Conservation (phyloP, 1,140 invertebrate species). For the Leptopilina boulardi region DNA sequence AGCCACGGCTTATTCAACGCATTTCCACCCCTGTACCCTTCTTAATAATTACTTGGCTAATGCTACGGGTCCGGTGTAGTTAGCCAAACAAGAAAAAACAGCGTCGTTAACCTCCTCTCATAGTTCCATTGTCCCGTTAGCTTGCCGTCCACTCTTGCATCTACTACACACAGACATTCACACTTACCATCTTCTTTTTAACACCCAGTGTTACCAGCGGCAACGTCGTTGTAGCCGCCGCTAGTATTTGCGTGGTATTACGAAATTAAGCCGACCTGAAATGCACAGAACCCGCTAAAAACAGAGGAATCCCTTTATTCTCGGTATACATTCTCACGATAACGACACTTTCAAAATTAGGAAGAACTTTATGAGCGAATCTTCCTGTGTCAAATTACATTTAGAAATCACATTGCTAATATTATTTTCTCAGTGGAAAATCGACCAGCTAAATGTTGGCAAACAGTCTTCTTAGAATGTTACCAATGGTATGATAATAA, state of each 20-base stretch:
- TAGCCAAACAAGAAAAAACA: constrained; percentile 61
- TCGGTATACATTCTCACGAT: neutral
- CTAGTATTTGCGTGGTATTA: constrained; percentile 58
- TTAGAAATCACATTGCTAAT: neutral
- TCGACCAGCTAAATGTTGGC: neutral
- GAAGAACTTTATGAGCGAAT: constrained; percentile 16
- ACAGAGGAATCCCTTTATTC: constrained; percentile 35
- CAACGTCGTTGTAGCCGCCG: constrained; percentile 46
- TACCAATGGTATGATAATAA: neutral
- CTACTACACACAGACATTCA: too few relatives aligned
- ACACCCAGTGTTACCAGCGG: constrained; percentile 51
- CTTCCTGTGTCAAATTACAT: neutral
- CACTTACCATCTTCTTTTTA: constrained; percentile 51
- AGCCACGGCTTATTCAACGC: constrained; percentile 51
- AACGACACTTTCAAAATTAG: constrained; percentile 23
- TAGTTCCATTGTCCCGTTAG: constrained; percentile 28
- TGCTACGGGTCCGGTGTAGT: constrained; percentile 56
- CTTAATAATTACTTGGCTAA: constrained; percentile 59
- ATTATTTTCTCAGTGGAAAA: neutral
- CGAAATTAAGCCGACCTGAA: constrained; percentile 59
- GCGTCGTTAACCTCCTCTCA: constrained; percentile 57
- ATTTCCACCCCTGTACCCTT: constrained; percentile 53
- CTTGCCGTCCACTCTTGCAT: constrained; percentile 44
- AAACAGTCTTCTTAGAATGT: neutral
- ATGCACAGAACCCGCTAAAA: constrained; percentile 55